Evolutionary conservation across 2,113 vertebrate species (phyloP).

Genomic region (Pterocles burchelli): DNA sequence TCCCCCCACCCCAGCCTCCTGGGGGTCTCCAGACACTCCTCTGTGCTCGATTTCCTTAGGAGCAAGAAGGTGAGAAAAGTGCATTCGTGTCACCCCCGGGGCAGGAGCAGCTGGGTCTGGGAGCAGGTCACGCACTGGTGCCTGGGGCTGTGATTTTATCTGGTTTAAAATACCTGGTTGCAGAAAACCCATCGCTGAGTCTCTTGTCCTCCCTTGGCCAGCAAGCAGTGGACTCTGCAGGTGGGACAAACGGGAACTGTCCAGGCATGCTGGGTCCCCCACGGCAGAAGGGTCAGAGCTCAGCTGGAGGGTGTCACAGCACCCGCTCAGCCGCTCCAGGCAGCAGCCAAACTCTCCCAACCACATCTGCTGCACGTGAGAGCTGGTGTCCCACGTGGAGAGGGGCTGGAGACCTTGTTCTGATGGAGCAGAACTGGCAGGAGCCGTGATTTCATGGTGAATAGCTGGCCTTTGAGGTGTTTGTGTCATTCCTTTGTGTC

Average conservation of each 20-base stretch:
- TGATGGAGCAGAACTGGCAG: background rate
- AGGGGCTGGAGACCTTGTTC: background rate
- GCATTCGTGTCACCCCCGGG: background rate
- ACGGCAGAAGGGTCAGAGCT: background rate
- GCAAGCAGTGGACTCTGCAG: background rate
- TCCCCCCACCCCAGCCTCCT: slow-evolving; percentile 30
- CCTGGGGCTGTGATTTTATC: background rate
- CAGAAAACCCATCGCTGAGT: background rate
- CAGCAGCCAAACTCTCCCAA: background rate
- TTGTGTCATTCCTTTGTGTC: background rate
- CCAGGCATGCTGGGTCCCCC: background rate
- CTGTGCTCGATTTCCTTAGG: slow-evolving; percentile 77
- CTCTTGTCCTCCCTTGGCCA: background rate
- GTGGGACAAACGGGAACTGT: background rate
- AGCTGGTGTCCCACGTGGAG: background rate
- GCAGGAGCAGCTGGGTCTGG: background rate
- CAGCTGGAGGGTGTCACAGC: background rate
- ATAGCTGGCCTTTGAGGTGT: background rate
- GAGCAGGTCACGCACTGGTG: background rate
- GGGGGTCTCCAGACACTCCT: slow-evolving; percentile 72
- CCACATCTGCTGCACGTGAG: background rate
- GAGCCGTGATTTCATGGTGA: background rate
- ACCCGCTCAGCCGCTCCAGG: background rate
- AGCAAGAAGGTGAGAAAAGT: slow-evolving; percentile 75
- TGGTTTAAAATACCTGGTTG: background rate